These are phyloP conservation scores for Xylophagus ater DNA, from an alignment of 2,888 invertebrate species.

Conservation along the genomic window DNA sequence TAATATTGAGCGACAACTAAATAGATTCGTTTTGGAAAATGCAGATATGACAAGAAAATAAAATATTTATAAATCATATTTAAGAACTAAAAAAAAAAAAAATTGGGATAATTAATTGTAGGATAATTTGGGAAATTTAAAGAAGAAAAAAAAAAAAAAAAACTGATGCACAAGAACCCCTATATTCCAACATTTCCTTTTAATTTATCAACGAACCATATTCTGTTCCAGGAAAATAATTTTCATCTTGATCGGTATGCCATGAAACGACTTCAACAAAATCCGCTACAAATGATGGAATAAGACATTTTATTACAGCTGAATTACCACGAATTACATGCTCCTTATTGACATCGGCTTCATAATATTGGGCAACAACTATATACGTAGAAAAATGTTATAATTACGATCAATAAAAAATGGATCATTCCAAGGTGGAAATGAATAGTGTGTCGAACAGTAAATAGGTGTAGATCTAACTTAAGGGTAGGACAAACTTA, in stretches of 20 bases:
- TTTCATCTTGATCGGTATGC: conserved; percentile 66
- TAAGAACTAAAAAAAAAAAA: conserved; percentile 9
- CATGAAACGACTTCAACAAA: conserved; percentile 72
- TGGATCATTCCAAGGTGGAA: background rate
- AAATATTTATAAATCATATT: conserved; percentile 1
- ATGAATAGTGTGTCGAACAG: no score
- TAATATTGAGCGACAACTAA: conserved; percentile 87
- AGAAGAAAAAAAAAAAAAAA: conserved; percentile 5
- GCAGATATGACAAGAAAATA: background rate
- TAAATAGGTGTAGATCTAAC: no score
- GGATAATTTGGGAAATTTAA: conserved; percentile 12
- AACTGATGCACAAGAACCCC: background rate
- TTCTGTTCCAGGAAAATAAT: conserved; percentile 53
- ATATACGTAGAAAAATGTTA: conserved; percentile 15
- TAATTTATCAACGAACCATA: conserved; percentile 39
- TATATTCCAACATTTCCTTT: background rate
- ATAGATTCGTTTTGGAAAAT: no score
- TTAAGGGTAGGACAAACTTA: no score
- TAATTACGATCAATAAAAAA: background rate
- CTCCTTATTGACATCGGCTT: conserved; percentile 75
- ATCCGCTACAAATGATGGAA: conserved; percentile 78
- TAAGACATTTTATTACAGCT: conserved; percentile 68
- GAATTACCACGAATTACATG: conserved; percentile 74
- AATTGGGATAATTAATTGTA: background rate
- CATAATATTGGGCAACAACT: conserved; percentile 74